Percentiles rank a stretch among this genome's conserved stretches.
phyloP scores from a whole-genome alignment of 2,888 invertebrate species.

The Tachystola acroxantha region DNA sequence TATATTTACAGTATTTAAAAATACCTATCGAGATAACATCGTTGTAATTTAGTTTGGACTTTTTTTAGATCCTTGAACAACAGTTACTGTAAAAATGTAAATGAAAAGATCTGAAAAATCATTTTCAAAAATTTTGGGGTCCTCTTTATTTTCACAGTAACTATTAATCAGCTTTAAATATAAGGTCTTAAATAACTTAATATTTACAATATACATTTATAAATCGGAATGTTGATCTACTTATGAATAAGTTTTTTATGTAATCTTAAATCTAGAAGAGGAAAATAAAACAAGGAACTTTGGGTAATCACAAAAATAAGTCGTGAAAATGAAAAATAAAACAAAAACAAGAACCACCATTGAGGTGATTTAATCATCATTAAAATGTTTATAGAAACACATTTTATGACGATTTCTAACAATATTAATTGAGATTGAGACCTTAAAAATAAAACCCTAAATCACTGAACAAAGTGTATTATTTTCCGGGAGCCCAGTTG shows the following conservation, averaged over 20 bases:
- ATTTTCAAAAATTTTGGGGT: no score
- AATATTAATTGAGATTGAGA: no score
- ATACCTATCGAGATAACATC: slow-evolving; percentile 29
- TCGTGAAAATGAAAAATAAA: slow-evolving; percentile 15
- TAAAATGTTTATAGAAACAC: no score
- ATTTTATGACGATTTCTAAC: no score
- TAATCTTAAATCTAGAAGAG: slow-evolving; percentile 21
- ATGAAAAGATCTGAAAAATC: background rate
- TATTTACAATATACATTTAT: slow-evolving; percentile 3
- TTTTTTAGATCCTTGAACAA: slow-evolving; percentile 1
- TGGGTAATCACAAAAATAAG: slow-evolving; percentile 31
- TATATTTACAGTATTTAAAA: slow-evolving; percentile 9
- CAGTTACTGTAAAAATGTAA: slow-evolving; percentile 3
- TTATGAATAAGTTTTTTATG: background rate
- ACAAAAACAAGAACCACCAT: background rate
- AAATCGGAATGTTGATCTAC: background rate
- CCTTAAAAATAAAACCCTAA: no score
- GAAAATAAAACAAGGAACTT: slow-evolving; percentile 58
- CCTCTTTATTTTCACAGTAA: background rate
- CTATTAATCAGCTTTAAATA: background rate
- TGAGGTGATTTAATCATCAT: background rate
- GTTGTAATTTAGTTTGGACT: slow-evolving; percentile 10
- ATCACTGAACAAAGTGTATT: no score
- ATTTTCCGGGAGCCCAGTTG: no score
- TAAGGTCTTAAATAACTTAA: background rate